Evolutionary conservation across 1,140 invertebrate genomes (phyloP).

Genomic region (Fopius arisanus): DNA sequence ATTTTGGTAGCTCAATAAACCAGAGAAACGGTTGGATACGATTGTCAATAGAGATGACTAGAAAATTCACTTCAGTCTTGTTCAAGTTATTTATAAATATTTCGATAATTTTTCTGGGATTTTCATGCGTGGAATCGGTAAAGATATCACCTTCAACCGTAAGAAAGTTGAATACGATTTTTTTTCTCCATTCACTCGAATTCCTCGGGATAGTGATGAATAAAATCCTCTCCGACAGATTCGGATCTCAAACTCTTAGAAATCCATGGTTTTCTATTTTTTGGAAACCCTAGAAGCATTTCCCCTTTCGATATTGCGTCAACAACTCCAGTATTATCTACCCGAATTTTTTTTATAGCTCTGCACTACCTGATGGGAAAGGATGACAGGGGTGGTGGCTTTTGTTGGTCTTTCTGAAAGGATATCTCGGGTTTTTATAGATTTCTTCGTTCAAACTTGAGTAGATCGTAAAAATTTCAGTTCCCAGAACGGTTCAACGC

Average conservation of each 20-base stretch:
- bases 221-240: not conserved
- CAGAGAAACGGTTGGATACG: not conserved
- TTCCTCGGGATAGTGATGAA: not conserved
- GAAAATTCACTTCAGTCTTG: too few species aligned
- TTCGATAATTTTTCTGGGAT: too few species aligned
- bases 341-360: conserved; percentile 2
- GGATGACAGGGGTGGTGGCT: conserved; percentile 2
- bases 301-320: conserved; percentile 18
- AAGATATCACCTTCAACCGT: too few species aligned
- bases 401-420: conserved; percentile 20
- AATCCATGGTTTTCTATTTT: conserved; percentile 1
- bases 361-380: not conserved
- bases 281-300: not conserved
- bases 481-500: too few species aligned
- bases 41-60: too few species aligned
- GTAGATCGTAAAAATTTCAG: too few species aligned
- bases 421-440: not conserved
- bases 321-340: not conserved
- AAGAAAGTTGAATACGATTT: too few species aligned
- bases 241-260: not conserved
- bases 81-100: too few species aligned
- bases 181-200: not conserved
- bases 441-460: not conserved
- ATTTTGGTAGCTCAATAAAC: not conserved
- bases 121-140: too few species aligned